Base-by-base conservation (phyloP, 2,113 vertebrate genomes). In the Nothocercus nigrocapillus region DNA sequence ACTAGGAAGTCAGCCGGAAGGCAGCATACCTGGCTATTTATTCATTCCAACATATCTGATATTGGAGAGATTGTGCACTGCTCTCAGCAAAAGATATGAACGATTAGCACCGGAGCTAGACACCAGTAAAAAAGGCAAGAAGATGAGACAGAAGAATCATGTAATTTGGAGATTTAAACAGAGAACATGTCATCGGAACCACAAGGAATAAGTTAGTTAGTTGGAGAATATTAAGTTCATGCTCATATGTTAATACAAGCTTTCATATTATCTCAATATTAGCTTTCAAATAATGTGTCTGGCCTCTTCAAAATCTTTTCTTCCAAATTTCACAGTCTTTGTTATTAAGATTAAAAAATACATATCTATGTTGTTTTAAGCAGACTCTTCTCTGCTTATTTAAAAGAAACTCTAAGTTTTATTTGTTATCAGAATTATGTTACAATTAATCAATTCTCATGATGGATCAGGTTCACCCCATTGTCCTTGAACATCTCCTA, bases 171-270 rank as follows among this genome's bases (percentile, higher is more conserved):
- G 59, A 22, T 47, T 32, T 40, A 51, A 88, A 44, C 2, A 53
- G 22, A n/a, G 7, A 76, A 34, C 0, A 1, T 24, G 4, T 54
- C 42, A 54, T 16, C 42, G 1, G 0, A 88, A 27, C 4, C 24
- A 27, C 42, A 5, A 88, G 8, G 73, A 85, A 59, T 59, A 74
- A 85, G 66, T 59, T 56, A 28, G 28, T 59, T 56, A 28, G 32
- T 36, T 59, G 32, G 36, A 21, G 51, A 30, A 36, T 13, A 2
- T 62, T 40, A 73, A 68, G 13, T 12, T 18, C 3, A 38, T 18
- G 9, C 11, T 63, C 38, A 1, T 64, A 5, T 68, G 32, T 47
- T 36, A 79, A 49, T 38, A 40, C 2, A n/a, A 18, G 13, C n/a
- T 93, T 80, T 91, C 42, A 18, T 7, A 32, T 59, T 76, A 19